These are phyloP conservation scores for Eleutherodactylus coqui DNA, from an alignment of 2,797 vertebrate genomes.

Conservation along the genomic window DNA sequence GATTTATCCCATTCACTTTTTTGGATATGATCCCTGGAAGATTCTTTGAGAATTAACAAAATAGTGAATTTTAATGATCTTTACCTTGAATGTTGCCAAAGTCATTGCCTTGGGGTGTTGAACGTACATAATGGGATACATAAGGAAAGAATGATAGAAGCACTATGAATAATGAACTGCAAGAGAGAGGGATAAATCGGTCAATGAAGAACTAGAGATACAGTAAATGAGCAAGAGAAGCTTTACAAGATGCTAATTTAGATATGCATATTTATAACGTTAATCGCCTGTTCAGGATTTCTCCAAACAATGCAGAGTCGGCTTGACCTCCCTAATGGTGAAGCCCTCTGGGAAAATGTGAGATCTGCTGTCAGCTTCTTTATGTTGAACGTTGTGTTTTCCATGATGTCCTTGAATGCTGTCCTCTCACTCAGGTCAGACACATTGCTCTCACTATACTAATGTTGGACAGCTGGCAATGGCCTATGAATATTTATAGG, in stretches of 20 bases:
- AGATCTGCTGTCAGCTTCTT: constrained; percentile 60
- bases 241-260: constrained; percentile 64
- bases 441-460: constrained; percentile 22
- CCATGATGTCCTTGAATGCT: constrained; percentile 54
- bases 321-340: constrained; percentile 62
- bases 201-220: constrained; percentile 57
- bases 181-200: constrained; percentile 35
- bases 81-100: constrained; percentile 25
- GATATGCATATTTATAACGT: constrained; percentile 65
- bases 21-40: background rate
- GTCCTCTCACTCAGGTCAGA: constrained; percentile 52
- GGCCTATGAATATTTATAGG: constrained; percentile 56
- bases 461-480: constrained; percentile 43
- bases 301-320: constrained; percentile 61
- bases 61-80: background rate
- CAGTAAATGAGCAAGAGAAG: constrained; percentile 61
- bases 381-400: constrained; percentile 39
- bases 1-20: background rate
- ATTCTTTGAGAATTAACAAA: background rate
- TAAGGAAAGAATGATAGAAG: constrained; percentile 24
- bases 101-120: constrained; percentile 33
- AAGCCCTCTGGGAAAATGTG: constrained; percentile 58
- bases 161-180: constrained; percentile 56
- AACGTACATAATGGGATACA: constrained; percentile 13
- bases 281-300: constrained; percentile 63